phyloP scores from a whole-genome alignment of 2,797 vertebrate genomes.

The Pipistrellus kuhlii region DNA sequence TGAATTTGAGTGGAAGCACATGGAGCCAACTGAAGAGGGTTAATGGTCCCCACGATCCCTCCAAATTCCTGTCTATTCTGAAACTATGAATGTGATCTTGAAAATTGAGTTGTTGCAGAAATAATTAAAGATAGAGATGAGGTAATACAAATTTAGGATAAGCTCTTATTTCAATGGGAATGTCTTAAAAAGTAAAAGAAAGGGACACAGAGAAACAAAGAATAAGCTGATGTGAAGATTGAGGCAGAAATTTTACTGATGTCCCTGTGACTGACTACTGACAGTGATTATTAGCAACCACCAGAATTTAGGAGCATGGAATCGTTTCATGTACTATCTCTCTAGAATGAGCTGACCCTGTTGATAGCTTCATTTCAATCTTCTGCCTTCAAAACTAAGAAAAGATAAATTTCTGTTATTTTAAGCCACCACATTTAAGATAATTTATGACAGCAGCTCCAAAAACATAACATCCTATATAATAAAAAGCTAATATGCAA shows the following conservation, averaged over 20 bases:
- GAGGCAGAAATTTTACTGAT: background rate
- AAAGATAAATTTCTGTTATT: background rate
- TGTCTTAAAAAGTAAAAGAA: background rate
- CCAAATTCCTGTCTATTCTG: background rate
- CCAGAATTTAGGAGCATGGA: background rate
- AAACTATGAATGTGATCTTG: background rate
- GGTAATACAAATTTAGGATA: background rate
- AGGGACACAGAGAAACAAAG: background rate
- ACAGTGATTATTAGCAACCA: background rate
- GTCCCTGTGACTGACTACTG: background rate
- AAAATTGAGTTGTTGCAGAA: background rate
- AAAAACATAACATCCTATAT: background rate
- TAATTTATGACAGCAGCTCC: background rate
- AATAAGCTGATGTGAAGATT: background rate
- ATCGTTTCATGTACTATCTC: background rate
- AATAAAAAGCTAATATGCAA: too few species aligned
- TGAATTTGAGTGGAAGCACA: background rate
- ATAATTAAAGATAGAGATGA: background rate
- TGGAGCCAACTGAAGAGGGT: background rate
- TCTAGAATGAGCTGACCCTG: accelerated
- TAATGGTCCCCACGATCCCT: background rate
- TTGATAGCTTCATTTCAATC: background rate
- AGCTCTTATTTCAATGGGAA: background rate
- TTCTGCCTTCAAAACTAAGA: background rate
- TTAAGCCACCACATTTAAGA: background rate